Evolutionary conservation across 2,113 vertebrate species (phyloP).

Genomic region (Nothobranchius furzeri): DNA sequence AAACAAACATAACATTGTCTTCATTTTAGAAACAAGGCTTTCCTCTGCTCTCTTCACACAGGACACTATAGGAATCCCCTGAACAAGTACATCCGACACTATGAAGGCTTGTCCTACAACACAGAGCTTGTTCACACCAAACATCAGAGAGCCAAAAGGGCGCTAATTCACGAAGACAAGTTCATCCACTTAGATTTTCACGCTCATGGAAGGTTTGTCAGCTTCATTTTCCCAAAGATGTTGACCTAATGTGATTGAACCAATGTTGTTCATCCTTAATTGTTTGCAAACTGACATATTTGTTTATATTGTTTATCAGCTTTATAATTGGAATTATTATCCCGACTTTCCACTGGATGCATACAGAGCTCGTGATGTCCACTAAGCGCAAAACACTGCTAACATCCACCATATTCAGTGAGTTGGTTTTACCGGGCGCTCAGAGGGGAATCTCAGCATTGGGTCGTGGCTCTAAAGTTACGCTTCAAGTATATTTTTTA

Average conservation of each 20-base stretch:
- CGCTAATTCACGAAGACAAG: constrained; percentile 86
- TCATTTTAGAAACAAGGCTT: constrained; percentile 3
- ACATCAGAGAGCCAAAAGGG: constrained; percentile 95
- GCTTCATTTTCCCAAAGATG: not conserved
- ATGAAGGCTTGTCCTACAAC: constrained; percentile 95
- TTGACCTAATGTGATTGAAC: not conserved
- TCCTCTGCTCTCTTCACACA: constrained; percentile 61
- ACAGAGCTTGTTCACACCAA: constrained; percentile 89
- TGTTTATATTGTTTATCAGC: constrained; percentile 15
- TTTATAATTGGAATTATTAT: no score
- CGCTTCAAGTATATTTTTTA: no score
- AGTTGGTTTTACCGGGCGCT: no score
- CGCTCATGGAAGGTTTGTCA: constrained; percentile 92
- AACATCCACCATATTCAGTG: no score
- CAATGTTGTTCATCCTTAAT: not conserved
- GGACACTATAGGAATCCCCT: constrained; percentile 96
- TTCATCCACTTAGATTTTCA: constrained; percentile 94
- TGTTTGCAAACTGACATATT: not conserved
- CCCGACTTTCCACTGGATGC: no score
- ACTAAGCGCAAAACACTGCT: no score
- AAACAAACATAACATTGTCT: not conserved
- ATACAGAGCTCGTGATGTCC: no score
- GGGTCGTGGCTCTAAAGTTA: no score
- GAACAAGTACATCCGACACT: constrained; percentile 94
- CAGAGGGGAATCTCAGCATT: no score